Conservation (phyloP, 2,888 invertebrate species). For the Smittia sp. region DNA sequence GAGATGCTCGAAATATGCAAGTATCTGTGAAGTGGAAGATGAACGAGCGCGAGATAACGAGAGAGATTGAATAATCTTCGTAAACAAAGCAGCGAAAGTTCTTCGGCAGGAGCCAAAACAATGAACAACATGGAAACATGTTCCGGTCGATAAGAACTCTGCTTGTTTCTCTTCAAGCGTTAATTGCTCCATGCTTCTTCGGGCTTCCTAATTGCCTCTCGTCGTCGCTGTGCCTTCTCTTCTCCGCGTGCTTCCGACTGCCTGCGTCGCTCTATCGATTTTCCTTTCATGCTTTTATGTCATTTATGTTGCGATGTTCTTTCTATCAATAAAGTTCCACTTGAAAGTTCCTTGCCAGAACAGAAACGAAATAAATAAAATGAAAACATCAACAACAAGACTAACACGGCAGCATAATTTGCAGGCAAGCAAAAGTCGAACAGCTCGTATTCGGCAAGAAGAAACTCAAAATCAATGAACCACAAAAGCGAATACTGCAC, state of each 20-base stretch:
- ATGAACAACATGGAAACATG: slow-evolving; percentile 14
- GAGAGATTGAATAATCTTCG: neutral
- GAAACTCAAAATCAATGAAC: slow-evolving; percentile 1
- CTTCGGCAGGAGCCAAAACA: neutral
- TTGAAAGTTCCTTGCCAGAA: neutral
- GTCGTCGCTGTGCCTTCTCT: neutral
- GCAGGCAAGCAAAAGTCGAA: neutral
- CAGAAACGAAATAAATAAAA: neutral
- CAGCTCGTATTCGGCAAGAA: slow-evolving; percentile 15
- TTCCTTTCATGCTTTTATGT: slow-evolving; percentile 12
- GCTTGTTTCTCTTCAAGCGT: neutral
- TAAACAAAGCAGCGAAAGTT: slow-evolving; percentile 9
- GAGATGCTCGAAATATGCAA: slow-evolving; percentile 10
- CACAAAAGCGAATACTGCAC: neutral
- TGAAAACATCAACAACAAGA: neutral
- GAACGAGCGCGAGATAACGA: neutral
- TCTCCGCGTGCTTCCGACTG: neutral
- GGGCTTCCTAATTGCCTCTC: slow-evolving; percentile 25
- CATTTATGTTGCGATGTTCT: neutral
- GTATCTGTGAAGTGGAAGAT: slow-evolving; percentile 7
- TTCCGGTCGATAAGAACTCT: slow-evolving; percentile 17
- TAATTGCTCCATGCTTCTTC: slow-evolving; percentile 2
- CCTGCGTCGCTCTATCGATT: slow-evolving; percentile 24
- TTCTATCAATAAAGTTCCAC: slow-evolving; percentile 27
- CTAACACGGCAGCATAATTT: neutral